These are phyloP conservation scores for Dinocampus coccinellae DNA, from an alignment of 2,888 invertebrate species.

Conservation along the genomic window DNA sequence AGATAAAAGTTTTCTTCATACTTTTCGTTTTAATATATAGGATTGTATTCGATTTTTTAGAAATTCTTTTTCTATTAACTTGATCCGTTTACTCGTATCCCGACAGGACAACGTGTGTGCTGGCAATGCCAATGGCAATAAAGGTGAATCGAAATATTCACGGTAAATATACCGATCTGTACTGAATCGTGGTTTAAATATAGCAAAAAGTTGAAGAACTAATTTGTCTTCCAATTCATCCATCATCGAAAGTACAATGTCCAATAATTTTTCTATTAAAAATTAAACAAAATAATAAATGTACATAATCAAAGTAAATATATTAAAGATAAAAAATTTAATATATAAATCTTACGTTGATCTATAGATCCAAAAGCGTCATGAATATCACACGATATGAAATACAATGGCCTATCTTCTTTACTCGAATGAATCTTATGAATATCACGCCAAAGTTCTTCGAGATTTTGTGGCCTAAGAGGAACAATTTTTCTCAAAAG, in stretches of 20 bases:
- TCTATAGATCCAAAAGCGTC: slow-evolving; percentile 23
- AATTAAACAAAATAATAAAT: background rate
- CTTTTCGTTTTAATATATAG: background rate
- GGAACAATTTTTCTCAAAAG: background rate
- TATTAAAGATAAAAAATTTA: background rate
- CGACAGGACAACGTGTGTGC: background rate
- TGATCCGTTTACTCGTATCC: background rate
- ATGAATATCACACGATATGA: slow-evolving; percentile 14
- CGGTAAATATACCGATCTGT: background rate
- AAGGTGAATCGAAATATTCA: background rate
- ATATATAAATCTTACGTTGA: background rate
- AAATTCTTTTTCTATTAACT: background rate
- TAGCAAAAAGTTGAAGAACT: background rate
- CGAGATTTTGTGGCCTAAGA: background rate
- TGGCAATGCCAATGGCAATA: background rate
- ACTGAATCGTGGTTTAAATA: background rate
- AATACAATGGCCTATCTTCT: background rate
- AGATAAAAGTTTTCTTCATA: too few species aligned
- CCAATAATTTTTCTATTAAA: background rate
- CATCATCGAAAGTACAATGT: background rate
- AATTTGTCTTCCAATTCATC: slow-evolving; percentile 6
- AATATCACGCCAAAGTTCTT: slow-evolving; percentile 6
- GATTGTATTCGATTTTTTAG: background rate
- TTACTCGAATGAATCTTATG: background rate
- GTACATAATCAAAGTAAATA: background rate